Evolutionary conservation across 2,797 vertebrate genomes (phyloP), one percentile per base, ranked within the genome.

Genomic region (Lateolabrax maculatus): DNA sequence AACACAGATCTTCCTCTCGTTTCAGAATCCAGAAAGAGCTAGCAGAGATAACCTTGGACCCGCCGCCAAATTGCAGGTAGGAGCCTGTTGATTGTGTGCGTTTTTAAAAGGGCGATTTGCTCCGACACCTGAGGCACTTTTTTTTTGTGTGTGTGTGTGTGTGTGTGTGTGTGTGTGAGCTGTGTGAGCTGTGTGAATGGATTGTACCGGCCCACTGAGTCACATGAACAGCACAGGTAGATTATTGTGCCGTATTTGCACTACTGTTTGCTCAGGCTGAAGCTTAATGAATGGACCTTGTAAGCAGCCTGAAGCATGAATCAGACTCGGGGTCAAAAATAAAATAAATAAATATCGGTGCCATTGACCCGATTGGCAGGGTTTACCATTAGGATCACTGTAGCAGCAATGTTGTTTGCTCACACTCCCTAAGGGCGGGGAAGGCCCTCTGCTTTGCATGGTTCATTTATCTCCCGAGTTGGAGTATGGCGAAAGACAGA

Each of bases 31-130:
- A 98, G 93, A 99, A 99, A 86, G 97, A 98, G 93, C 96, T 99
- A 64, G 97, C 97, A 81, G 97, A 98, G 94, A 98, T 99, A 91
- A 98, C 98, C 39, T 94, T 99, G 94, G 97, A 98, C 86, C 98
- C 97, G 46, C 98, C 98, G 79, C 98, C 98, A 29, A 99, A 99
- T 86, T 99, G 98, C 96, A 99, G 98, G 98, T 99, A 96, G 96
- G 97, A 94, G 91, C 81, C 83, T 92, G 95, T 69, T 80, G 88
- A 86, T 53, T 66, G 69, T 84, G 76, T 75, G 43, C 64, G 63
- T 81, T 77, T 81, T 77, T 77, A 53, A 52, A 71, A 77, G 71
- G 29, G 52, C 65, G 48, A 49, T 83, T 84, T 67, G 49, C 79
- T 46, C 15, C 3, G 63, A 87, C 71, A 82, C 84, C 77, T 53